These are phyloP conservation scores for Apostichopus californicus DNA, from an alignment of 35 echinoderm and acorn worm species.

Conservation along the genomic window DNA sequence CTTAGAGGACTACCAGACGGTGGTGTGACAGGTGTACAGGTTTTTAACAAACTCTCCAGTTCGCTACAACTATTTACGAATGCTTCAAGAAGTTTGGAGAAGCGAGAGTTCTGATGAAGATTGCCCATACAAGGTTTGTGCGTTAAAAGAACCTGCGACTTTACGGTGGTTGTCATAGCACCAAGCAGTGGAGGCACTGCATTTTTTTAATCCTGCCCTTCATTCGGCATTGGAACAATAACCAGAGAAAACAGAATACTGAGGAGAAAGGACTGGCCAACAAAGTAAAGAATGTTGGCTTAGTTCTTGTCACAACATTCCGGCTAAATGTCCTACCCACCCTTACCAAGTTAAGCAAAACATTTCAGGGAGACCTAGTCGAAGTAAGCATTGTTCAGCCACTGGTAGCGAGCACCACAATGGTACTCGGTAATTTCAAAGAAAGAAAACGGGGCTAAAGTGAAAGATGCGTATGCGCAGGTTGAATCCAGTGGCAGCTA, in stretches of 20 bases:
- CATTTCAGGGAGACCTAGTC: not conserved
- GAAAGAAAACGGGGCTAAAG: no score
- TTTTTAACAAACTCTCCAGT: slow-evolving; percentile 16
- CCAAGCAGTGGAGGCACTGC: not conserved
- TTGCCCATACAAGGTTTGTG: no score
- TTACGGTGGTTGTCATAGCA: not conserved
- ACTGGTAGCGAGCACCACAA: not conserved
- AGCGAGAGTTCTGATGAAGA: not conserved
- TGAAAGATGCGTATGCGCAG: no score
- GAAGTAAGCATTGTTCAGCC: not conserved
- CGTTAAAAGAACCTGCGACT: not conserved
- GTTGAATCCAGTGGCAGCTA: no score
- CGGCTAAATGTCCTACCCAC: not conserved
- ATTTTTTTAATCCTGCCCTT: not conserved
- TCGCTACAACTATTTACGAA: not conserved
- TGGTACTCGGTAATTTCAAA: no score
- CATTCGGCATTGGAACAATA: not conserved
- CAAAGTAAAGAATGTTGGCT: not conserved
- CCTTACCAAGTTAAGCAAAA: slow-evolving; percentile 4
- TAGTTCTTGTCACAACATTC: not conserved
- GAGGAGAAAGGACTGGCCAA: not conserved
- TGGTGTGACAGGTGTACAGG: not conserved
- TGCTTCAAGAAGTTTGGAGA: not conserved
- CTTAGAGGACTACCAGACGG: not conserved
- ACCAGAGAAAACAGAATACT: not conserved